Evolutionary conservation across 1,140 invertebrate genomes (phyloP), one percentile per base, ranked within the genome.

Genomic region (Tyrophagus putrescentiae): DNA sequence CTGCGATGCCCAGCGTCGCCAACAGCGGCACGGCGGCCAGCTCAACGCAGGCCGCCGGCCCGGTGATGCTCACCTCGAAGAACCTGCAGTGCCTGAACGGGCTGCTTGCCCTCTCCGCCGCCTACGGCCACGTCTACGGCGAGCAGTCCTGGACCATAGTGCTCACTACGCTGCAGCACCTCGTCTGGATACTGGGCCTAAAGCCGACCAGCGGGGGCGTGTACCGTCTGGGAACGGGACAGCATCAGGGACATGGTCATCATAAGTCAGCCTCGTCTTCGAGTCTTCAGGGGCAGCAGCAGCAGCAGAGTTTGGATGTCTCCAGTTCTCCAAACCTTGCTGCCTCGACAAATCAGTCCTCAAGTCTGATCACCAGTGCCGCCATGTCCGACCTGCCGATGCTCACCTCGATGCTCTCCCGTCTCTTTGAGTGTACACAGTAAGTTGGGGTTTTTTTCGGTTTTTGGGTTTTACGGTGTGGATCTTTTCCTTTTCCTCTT

Each of bases 101-200:
- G 4, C 74, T 98, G 29, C 74, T 98, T 16, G 80, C 82, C 62
- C 74, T 95, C 32, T 91, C 92, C 2, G 87, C 92, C 69, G 84
- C 86, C 65, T 89, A 96, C 74, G 94, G 93, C 1, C 83, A 84
- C 64, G 85, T 93, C 63, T 75, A 98, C 18, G 87, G 87, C 41
- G 83, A 87, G 60, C 3, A 59, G 18, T 87, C 91, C 0, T 98
- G 94, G 93, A 84, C 96, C 69, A 81, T 96, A 33, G 87, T 97
- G 3, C 77, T 97, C 9, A 93, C 93, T 18, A 96, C 64, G 54
- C 69, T 74, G 6, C 71, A 95, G 77, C 93, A 97, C 75, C 76
- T 98, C 62, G 90, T 93, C 0, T 98, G 93, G 93, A 96, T 97
- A 68, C 75, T 98, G n/a, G 92, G 91, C 0, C 71, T 98, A 41